phyloP scores from a whole-genome alignment of 1,140 invertebrate genomes.

The Drosophila watanabei region DNA sequence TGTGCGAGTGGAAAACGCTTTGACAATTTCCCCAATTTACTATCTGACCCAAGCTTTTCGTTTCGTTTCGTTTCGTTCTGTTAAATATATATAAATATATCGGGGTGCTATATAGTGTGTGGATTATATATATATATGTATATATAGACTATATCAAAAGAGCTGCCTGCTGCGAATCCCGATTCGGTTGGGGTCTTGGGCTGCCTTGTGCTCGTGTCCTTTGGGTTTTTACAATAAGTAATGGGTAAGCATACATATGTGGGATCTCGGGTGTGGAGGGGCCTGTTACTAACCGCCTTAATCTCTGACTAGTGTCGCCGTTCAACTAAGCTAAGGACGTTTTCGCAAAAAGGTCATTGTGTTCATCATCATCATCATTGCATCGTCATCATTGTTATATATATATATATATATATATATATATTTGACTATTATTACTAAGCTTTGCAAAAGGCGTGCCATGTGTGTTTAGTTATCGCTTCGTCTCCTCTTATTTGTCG shows the following conservation, averaged over 20 bases:
- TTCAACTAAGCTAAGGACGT: constrained; percentile 78
- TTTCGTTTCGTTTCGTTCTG: constrained; percentile 7
- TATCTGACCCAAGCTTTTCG: constrained; percentile 3
- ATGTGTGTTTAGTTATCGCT: constrained; percentile 56
- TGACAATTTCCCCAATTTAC: constrained; percentile 31
- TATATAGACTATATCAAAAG: constrained; percentile 57
- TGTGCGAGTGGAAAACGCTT: constrained; percentile 46
- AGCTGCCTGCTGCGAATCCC: constrained; percentile 41
- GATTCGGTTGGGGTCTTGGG: constrained; percentile 15
- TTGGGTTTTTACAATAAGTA: constrained; percentile 36
- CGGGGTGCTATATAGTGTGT: constrained; percentile 48
- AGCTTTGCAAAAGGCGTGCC: constrained; percentile 72
- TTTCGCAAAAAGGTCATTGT: constrained; percentile 76
- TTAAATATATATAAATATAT: constrained; percentile 50
- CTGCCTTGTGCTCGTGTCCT: constrained; percentile 22
- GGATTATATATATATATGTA: constrained; percentile 23
- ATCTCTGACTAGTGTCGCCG: constrained; percentile 40
- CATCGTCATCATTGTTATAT: not conserved
- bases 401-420: constrained; percentile 28
- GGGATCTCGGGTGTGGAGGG: not conserved
- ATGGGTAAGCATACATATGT: constrained; percentile 23
- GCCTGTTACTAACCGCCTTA: constrained; percentile 28
- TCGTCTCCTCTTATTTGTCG: constrained; percentile 66
- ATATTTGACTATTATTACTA: constrained; percentile 69
- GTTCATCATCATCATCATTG: constrained; percentile 21